phyloP scores from a whole-genome alignment of 2,113 vertebrate species.

The Triplophysa tibetana region DNA sequence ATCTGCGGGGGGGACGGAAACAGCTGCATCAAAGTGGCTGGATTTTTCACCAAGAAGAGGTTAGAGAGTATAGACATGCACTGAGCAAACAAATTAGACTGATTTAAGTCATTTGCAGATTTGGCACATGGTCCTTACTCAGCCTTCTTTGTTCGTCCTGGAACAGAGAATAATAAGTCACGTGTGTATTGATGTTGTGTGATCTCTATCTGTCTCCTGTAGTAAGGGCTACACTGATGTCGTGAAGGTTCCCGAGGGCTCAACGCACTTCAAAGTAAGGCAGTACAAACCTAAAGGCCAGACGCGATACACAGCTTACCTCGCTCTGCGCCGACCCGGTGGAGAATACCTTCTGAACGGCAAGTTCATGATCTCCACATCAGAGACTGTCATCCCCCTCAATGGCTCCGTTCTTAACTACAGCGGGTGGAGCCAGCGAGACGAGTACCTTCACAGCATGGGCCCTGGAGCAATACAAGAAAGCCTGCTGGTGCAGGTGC shows the following conservation, averaged over 20 bases:
- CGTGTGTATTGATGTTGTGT: background rate
- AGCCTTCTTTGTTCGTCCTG: too few species aligned
- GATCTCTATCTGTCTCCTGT: slow-evolving; percentile 13
- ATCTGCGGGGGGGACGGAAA: slow-evolving; percentile 93
- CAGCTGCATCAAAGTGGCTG: slow-evolving; percentile 87
- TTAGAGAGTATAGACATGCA: slow-evolving; percentile 53
- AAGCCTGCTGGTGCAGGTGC: slow-evolving; percentile 85
- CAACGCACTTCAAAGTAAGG: slow-evolving; percentile 94
- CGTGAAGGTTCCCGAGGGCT: slow-evolving; percentile 91
- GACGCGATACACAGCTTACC: slow-evolving; percentile 89
- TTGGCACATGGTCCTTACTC: too few species aligned
- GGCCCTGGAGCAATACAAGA: slow-evolving; percentile 87
- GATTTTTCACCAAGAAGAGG: slow-evolving; percentile 95
- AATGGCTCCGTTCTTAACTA: slow-evolving; percentile 96
- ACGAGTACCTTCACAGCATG: slow-evolving; percentile 91
- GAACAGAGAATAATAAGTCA: background rate
- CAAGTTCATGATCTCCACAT: slow-evolving; percentile 98
- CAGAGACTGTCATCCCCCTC: slow-evolving; percentile 89
- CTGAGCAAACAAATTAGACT: too few species aligned
- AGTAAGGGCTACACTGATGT: slow-evolving; percentile 98
- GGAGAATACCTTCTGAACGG: slow-evolving; percentile 94
- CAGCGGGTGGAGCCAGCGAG: slow-evolving; percentile 94
- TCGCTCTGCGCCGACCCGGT: slow-evolving; percentile 85
- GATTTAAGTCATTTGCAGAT: too few species aligned
- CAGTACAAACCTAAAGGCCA: slow-evolving; percentile 94